Conservation (phyloP, 2,888 invertebrate species). For the Incurvaria masculella region DNA sequence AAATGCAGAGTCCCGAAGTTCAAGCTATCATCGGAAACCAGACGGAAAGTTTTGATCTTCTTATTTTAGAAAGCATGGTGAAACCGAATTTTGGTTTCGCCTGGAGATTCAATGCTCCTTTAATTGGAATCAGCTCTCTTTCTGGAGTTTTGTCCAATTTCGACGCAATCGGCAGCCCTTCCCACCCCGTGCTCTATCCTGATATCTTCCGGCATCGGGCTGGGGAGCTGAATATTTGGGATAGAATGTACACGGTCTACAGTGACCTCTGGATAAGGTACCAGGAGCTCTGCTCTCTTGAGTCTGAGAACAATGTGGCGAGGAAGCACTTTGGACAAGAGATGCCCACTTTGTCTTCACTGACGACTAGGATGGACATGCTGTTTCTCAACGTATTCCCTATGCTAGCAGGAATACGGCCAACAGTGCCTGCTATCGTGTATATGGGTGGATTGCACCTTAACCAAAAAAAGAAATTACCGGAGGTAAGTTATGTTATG, state of each 20-base stretch:
- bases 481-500: conserved; percentile 12
- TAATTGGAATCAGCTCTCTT: conserved; percentile 17
- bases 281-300: conserved; percentile 3
- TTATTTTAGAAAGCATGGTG: conserved; percentile 19
- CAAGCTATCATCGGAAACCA: conserved; percentile 6
- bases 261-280: conserved; percentile 2
- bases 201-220: conserved; percentile 17
- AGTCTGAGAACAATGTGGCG: conserved; percentile 1
- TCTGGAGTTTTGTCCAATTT: conserved; percentile 5
- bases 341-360: conserved; percentile 4
- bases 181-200: conserved; percentile 38
- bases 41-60: conserved; percentile 21
- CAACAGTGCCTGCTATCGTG: conserved; percentile 12
- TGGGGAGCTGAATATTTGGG: conserved; percentile 15
- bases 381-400: conserved; percentile 12
- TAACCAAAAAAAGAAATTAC: conserved; percentile 8
- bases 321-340: conserved; percentile 10
- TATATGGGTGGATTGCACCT: conserved; percentile 12
- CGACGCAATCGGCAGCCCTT: conserved; percentile 15
- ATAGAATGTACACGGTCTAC: conserved; percentile 3
- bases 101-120: conserved; percentile 20
- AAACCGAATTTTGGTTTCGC: conserved; percentile 14
- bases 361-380: conserved; percentile 9
- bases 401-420: conserved; percentile 7
- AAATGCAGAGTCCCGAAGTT: conserved; percentile 14